Evolutionary conservation across 1,140 invertebrate genomes (phyloP).

Genomic region (Orussus abietinus): DNA sequence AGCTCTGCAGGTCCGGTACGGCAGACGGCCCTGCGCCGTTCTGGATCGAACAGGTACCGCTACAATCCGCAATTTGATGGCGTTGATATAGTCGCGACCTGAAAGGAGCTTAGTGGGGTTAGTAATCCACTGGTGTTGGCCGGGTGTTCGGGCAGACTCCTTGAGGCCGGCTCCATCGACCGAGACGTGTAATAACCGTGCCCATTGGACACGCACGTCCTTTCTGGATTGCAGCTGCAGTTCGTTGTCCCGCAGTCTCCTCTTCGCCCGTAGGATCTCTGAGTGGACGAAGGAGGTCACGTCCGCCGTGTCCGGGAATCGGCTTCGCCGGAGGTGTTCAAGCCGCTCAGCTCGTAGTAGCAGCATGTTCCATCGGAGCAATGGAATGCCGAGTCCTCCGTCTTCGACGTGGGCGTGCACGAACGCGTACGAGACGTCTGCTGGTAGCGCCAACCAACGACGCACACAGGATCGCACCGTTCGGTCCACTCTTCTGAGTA

Average conservation of each 20-base stretch:
- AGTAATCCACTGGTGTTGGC: conserved; percentile 12
- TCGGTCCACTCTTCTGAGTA: conserved; percentile 28
- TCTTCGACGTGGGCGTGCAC: conserved; percentile 33
- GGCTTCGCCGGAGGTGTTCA: not conserved
- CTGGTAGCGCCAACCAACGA: conserved; percentile 34
- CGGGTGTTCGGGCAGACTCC: conserved; percentile 1
- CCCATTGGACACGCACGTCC: conserved; percentile 13
- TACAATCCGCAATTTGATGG: conserved; percentile 20
- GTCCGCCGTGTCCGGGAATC: too few species aligned
- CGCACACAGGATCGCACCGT: conserved; percentile 26
- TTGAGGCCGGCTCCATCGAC: conserved; percentile 24
- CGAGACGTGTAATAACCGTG: conserved; percentile 14
- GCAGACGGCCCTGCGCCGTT: conserved; percentile 12
- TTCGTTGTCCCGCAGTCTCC: conserved; percentile 14
- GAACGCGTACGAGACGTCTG: conserved; percentile 30
- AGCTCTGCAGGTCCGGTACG: conserved; percentile 18
- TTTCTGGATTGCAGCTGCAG: conserved; percentile 16
- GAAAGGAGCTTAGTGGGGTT: conserved; percentile 12
- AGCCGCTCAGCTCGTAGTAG: not conserved
- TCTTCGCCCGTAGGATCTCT: conserved; percentile 7
- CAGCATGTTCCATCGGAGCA: conserved; percentile 17
- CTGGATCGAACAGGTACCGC: conserved; percentile 18
- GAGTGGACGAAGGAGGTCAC: not conserved
- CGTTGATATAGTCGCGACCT: conserved; percentile 30
- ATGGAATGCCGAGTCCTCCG: conserved; percentile 32